Conservation (phyloP, 30 jellyfish, hydroid and myxozoan genomes). For the Clytia hemisphaerica region DNA sequence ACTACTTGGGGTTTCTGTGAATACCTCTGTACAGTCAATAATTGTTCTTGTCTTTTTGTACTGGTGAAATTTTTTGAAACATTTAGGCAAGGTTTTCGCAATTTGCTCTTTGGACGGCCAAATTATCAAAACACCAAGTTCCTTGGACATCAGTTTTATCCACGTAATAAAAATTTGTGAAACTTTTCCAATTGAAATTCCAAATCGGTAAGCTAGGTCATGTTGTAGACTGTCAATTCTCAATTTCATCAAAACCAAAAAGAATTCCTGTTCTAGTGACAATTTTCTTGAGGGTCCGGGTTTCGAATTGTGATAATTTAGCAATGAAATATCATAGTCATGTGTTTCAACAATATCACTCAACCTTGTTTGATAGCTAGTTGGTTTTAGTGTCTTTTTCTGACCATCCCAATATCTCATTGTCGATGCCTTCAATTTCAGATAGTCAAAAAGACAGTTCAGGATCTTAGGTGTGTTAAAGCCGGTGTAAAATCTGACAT, state of each 20-base stretch:
- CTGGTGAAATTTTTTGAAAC: constrained; percentile 27
- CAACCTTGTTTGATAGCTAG: constrained; percentile 25
- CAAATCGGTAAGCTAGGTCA: constrained; percentile 22
- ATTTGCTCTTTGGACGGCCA: constrained; percentile 62
- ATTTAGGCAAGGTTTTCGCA: constrained; percentile 30
- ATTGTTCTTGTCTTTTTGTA: constrained; percentile 38
- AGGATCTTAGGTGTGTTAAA: constrained; percentile 1
- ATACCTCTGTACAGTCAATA: constrained; percentile 58
- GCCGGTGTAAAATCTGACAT: constrained; percentile 21
- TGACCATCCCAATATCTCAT: constrained; percentile 37
- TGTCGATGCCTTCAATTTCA: constrained; percentile 18
- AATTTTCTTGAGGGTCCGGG: constrained; percentile 22
- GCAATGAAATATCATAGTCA: constrained; percentile 2
- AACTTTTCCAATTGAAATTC: too few species aligned
- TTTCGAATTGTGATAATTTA: too few species aligned
- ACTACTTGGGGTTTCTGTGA: constrained; percentile 55
- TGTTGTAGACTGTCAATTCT: too few species aligned
- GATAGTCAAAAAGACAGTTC: constrained; percentile 16
- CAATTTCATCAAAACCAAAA: constrained; percentile 10
- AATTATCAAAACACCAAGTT: constrained; percentile 38
- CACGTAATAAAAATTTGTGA: constrained; percentile 38
- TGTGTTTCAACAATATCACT: constrained; percentile 20
- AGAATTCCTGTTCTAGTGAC: constrained; percentile 19
- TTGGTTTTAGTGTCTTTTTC: constrained; percentile 6
- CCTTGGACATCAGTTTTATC: constrained; percentile 51